Evolutionary conservation across 2,888 invertebrate genomes (phyloP), one percentile per base, ranked within the genome.

Genomic region (Pollenia labialis): DNA sequence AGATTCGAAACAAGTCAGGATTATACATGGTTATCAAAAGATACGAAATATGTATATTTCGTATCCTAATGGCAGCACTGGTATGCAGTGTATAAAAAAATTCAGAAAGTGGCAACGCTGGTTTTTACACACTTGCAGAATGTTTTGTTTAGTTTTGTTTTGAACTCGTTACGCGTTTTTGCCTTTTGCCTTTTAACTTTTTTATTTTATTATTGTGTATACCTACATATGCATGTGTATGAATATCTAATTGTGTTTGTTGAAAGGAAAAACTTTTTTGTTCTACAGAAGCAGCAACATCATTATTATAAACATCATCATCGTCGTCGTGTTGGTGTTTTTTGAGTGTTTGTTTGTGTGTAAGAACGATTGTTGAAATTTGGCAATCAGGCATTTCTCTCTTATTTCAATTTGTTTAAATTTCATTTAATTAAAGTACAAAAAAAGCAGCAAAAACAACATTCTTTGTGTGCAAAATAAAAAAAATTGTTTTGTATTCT

Each of bases 121-220:
- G 32, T 32, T 32, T 32, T 32, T 32, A 32, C 32, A 32, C 32
- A 32, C 32, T 32, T 32, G 32, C 2, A 32, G 4, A 32, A 4
- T 32, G 32, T 32, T 2, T 32, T 32, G 32, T 32, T 2, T 32
- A 2, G 32, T 32, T 81, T 69, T 81, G 18, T 81, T 81, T 85
- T 85, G 81, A 85, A 81, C 85, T 85, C 85, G 85, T 85, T 85
- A 85, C 85, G 85, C 85, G 81, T 85, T 85, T 85, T 85, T 85
- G 85, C 85, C 71, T 85, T 85, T 85, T 85, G 85, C 85, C 71
- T 85, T 80, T 85, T 71, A 75, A 75, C 80, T 81, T 85, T 85
- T 75, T 76, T 48, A 62, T 81, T 81, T 74, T 71, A 76, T 54
- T 18, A 64, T 56, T 16, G 23, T 66, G 4, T 11, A 18, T 11